These are phyloP conservation scores for Brachionus rubens DNA, from an alignment of 1,140 invertebrate species.

Conservation along the genomic window DNA sequence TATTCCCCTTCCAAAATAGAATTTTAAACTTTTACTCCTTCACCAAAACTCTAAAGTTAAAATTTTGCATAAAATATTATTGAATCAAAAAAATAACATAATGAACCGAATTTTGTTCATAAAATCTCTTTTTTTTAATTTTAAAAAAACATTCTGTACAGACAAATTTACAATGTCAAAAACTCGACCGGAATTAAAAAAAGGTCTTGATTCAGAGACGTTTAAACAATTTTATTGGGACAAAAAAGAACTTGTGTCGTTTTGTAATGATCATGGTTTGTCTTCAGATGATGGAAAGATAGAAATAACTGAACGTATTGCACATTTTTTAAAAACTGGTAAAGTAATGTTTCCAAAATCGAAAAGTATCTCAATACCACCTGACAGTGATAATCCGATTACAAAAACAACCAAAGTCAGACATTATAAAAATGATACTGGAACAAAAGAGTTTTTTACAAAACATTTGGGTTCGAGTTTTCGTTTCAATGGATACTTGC, in stretches of 20 bases:
- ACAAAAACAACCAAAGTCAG: conserved; percentile 3
- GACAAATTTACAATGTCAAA: not conserved
- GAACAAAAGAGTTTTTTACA: not conserved
- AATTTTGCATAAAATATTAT: too few relatives aligned
- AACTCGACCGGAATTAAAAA: conserved; percentile 7
- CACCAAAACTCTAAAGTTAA: too few relatives aligned
- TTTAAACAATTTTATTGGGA: conserved; percentile 33
- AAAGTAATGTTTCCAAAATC: not conserved
- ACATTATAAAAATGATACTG: conserved; percentile 3
- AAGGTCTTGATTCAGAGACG: not conserved
- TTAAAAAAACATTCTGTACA: not conserved
- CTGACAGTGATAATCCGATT: not conserved
- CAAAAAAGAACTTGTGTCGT: not conserved
- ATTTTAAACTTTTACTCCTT: too few relatives aligned
- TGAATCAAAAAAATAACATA: too few relatives aligned
- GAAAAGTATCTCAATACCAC: not conserved
- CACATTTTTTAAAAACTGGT: not conserved
- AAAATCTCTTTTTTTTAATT: not conserved
- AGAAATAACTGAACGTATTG: not conserved
- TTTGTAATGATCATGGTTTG: conserved; percentile 15
- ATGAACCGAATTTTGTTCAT: not conserved
- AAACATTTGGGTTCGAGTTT: not conserved
- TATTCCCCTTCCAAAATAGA: too few relatives aligned
- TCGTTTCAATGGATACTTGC: conserved; percentile 27
- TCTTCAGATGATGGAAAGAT: conserved; percentile 1